Base-by-base conservation (phyloP, 2,888 invertebrate genomes). In the Cheilosia soror region DNA sequence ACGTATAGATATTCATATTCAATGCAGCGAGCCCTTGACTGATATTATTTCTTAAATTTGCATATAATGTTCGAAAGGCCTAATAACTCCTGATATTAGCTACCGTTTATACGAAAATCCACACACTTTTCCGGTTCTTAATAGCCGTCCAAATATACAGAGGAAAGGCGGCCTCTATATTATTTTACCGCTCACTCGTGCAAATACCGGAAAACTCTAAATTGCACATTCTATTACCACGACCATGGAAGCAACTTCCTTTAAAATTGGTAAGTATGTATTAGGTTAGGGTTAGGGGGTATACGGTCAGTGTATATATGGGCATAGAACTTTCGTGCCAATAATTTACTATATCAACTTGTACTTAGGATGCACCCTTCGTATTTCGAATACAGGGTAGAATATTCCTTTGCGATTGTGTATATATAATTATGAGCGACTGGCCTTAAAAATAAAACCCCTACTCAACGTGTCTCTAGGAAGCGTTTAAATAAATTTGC, bases 71-170 rank as follows among this genome's bases (percentile, higher is more conserved):
- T 57, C 55, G 42, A 15, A 15, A 62, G 27, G 25, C 63, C 73
- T 79, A 79, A 84, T 69, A 84, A 65, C 79, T 40, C 57, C 62
- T 33, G 58, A 57, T 63, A 75, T 75, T 84, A 79, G 44, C 69
- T 58, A 68, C 73, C 83, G 83, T 84, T 84, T 79, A 79, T 79
- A 68, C 65, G 75, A 84, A 84, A 84, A 84, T 84, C 83, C 79
- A 84, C 83, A 84, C 57, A 63, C 57, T 51, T 55, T 69, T 84
- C 83, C 83, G 83, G 73, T 75, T 40, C 51, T 63, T 84, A 79
- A 84, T 73, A 63, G 83, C 60, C 57, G 27, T 25, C 47, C 27
- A 51, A n/a, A n/a, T n/a, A 57, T 68, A 44, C 29, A 62, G n/a
- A 20, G n/a, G 53, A 51, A 29, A n/a, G 58, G 37, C 33, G 37